A percentile compares a stretch with the other conserved stretches of the same genome.
Conservation (phyloP, 2,888 invertebrate species). For the Stramonita haemastoma region DNA sequence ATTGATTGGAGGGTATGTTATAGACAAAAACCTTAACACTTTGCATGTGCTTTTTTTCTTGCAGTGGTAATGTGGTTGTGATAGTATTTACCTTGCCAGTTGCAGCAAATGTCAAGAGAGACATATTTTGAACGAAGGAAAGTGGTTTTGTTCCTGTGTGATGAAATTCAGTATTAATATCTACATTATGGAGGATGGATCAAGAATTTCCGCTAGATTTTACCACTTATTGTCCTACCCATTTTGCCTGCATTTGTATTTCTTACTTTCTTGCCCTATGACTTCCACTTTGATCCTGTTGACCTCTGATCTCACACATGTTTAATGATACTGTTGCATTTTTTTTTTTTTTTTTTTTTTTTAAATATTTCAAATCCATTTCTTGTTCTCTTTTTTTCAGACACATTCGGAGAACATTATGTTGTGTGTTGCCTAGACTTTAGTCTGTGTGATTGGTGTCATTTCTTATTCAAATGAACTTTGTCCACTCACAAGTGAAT, state of each 20-base stretch:
- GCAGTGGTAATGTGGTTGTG: not conserved
- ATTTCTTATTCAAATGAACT: not conserved
- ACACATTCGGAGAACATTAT: not conserved
- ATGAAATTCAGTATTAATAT: not conserved
- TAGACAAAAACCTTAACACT: not conserved
- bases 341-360: not conserved
- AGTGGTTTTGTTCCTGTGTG: not conserved
- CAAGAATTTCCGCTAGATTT: not conserved
- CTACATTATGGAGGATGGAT: not conserved
- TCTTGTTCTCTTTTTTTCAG: not conserved
- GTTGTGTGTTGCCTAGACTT: not conserved
- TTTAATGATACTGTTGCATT: not conserved
- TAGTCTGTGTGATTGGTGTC: not conserved
- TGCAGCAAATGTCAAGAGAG: not conserved
- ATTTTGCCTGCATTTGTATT: not conserved
- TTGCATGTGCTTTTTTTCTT: not conserved
- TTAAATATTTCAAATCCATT: not conserved
- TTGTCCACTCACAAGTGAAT: not conserved
- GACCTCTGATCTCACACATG: conserved; percentile 14
- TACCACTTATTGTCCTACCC: not conserved
- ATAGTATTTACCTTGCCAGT: not conserved
- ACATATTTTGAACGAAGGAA: no score
- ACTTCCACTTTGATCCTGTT: conserved; percentile 1
- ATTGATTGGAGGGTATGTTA: not conserved
- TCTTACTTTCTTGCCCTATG: not conserved